Conservation (phyloP, 2,113 vertebrate genomes). For the Arvicanthis niloticus region DNA sequence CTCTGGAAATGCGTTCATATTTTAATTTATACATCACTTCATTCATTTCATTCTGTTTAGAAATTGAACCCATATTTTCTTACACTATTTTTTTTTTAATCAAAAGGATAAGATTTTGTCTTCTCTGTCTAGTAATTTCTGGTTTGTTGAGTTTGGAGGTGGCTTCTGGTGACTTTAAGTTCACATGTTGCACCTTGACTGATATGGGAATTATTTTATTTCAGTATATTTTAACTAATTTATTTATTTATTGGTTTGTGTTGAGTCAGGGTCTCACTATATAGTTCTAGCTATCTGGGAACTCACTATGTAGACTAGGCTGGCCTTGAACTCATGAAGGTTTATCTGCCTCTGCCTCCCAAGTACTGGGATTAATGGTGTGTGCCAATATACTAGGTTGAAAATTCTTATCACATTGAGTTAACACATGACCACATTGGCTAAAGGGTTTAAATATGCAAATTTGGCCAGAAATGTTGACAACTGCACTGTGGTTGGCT, state of each 20-base stretch:
- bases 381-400: background rate
- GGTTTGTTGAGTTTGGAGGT: background rate
- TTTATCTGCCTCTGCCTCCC: background rate
- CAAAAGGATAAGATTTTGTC: background rate
- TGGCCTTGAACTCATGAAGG: background rate
- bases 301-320: background rate
- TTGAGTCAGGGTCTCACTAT: background rate
- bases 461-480: slow-evolving; percentile 21
- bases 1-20: background rate
- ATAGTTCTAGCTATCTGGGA: background rate
- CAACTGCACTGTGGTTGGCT: background rate
- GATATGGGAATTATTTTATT: background rate
- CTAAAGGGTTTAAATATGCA: background rate
- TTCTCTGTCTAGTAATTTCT: background rate
- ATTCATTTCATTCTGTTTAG: slow-evolving; percentile 31
- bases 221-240: background rate
- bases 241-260: background rate
- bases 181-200: background rate
- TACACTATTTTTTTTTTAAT: background rate
- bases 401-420: background rate
- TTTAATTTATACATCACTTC: background rate
- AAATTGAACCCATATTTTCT: slow-evolving; percentile 17
- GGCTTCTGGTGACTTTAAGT: background rate
- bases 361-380: background rate
- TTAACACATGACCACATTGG: background rate